Conservation (phyloP, 2,888 invertebrate species). For the Monochamus alternatus region DNA sequence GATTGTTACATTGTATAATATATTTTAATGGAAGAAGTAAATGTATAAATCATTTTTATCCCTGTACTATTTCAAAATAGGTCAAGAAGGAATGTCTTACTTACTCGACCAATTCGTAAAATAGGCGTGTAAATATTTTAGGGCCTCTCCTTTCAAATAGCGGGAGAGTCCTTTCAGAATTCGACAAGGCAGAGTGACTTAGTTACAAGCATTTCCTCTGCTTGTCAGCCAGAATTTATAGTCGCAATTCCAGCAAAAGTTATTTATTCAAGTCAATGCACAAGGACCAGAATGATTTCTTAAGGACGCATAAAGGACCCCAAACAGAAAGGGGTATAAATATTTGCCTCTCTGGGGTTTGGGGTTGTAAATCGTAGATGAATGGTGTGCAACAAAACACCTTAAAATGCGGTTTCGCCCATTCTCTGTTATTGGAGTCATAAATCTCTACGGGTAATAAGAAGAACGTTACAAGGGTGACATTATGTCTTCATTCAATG, state of each 20-base stretch:
- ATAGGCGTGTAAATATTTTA: conserved; percentile 31
- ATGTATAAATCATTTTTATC: too few relatives aligned
- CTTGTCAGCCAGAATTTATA: conserved; percentile 53
- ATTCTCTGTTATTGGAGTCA: conserved; percentile 52
- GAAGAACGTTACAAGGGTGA: conserved; percentile 47
- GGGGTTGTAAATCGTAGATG: conserved; percentile 53
- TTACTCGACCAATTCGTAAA: background rate
- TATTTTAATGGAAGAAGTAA: too few relatives aligned
- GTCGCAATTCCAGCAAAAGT: conserved; percentile 47
- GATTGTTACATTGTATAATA: too few relatives aligned
- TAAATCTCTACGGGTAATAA: conserved; percentile 52
- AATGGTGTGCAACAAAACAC: conserved; percentile 54
- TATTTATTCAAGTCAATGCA: conserved; percentile 41
- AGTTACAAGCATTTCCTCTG: conserved; percentile 47
- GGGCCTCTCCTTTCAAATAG: conserved; percentile 33
- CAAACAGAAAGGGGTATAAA: conserved; percentile 58
- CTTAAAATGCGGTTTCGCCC: conserved; percentile 54
- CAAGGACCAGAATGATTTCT: conserved; percentile 47
- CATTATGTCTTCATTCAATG: conserved; percentile 35
- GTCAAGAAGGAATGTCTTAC: too few relatives aligned
- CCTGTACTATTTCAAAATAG: too few relatives aligned
- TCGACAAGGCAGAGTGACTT: conserved; percentile 45
- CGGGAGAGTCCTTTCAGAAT: conserved; percentile 42
- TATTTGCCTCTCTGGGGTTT: conserved; percentile 58
- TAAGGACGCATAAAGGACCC: conserved; percentile 48